phyloP scores from a whole-genome alignment of 2,113 vertebrate species.

The Tonatia bakeri region DNA sequence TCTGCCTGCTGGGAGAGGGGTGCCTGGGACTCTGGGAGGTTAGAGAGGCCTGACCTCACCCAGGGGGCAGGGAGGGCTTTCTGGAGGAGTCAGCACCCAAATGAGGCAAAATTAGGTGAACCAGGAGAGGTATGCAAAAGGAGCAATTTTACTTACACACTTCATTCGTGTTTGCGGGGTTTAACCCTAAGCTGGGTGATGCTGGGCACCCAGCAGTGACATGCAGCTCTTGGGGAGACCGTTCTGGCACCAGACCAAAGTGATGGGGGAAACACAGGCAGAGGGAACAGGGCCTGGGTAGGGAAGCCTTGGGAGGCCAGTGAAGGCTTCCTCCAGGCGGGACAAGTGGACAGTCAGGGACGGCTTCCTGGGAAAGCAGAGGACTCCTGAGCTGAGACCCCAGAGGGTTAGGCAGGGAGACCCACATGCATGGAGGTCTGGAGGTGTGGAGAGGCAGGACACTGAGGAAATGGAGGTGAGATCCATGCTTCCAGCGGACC shows the following conservation, averaged over 20 bases:
- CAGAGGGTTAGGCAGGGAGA: accelerated
- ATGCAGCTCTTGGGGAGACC: neutral
- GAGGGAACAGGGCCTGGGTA: accelerated
- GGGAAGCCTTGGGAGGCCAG: neutral
- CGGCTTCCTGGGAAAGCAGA: neutral
- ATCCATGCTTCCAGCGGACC: neutral
- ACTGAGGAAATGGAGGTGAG: neutral
- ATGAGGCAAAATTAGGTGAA: neutral
- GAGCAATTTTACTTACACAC: neutral
- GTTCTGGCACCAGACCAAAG: neutral
- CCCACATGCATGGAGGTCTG: accelerated
- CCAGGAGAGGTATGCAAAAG: neutral
- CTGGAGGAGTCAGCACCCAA: neutral
- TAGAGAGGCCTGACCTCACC: neutral
- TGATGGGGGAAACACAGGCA: too few species aligned
- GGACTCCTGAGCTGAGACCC: neutral
- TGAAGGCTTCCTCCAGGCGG: neutral
- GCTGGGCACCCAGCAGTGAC: neutral
- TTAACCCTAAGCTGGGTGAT: neutral
- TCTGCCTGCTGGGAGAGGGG: neutral
- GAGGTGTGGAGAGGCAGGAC: neutral
- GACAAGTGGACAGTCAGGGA: neutral
- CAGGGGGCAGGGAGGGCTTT: neutral
- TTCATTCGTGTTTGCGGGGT: neutral
- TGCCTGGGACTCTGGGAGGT: neutral